Evolutionary conservation across 2,797 vertebrate species (phyloP).

Genomic region (Enteromius anoplus): DNA sequence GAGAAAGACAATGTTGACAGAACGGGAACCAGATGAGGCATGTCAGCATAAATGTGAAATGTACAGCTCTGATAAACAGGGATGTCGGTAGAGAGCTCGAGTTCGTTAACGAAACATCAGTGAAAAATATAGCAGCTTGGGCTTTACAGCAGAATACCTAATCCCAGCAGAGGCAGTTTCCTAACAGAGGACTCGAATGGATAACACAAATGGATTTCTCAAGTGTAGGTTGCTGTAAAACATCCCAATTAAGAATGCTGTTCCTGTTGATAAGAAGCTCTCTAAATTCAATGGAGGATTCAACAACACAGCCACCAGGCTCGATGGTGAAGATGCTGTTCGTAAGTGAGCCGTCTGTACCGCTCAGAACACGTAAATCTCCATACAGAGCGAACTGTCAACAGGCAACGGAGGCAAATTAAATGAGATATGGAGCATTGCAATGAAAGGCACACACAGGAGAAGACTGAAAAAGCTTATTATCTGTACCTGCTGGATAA

Average conservation of each 20-base stretch:
- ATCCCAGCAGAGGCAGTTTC: constrained; percentile 19
- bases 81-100: constrained; percentile 44
- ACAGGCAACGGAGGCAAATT: constrained; percentile 50
- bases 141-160: constrained; percentile 21
- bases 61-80: constrained; percentile 50
- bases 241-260: constrained; percentile 52
- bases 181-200: constrained; percentile 26
- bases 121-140: constrained; percentile 3
- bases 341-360: constrained; percentile 59
- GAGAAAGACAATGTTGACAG: constrained; percentile 56
- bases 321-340: constrained; percentile 42
- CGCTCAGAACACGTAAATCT: constrained; percentile 57
- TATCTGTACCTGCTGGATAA: background rate
- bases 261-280: constrained; percentile 62
- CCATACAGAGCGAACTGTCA: constrained; percentile 12
- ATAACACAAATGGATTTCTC: constrained; percentile 54
- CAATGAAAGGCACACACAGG: constrained; percentile 18
- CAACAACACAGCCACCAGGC: constrained; percentile 57
- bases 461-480: constrained; percentile 6
- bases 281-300: constrained; percentile 66
- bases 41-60: constrained; percentile 57
- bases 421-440: constrained; percentile 51
- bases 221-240: constrained; percentile 60
- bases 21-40: constrained; percentile 20
- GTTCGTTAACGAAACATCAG: constrained; percentile 36